Evolutionary conservation across 2,888 invertebrate genomes (phyloP), one percentile per base, ranked within the genome.

Genomic region (Apodemia zela): DNA sequence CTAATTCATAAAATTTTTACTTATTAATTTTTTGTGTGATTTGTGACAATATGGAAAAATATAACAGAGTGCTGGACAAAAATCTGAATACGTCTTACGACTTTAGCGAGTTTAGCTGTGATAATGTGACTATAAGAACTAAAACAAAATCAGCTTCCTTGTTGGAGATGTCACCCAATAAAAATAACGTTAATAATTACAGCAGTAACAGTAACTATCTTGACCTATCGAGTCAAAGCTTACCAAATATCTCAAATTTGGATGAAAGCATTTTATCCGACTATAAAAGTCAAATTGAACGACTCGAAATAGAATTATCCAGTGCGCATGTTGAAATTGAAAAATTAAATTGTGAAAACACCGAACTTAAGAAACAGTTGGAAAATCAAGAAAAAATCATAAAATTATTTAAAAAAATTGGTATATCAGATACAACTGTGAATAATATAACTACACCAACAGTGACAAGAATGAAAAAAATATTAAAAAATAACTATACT

Each of bases 351-450:
- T 45, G 2, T n/a, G 42, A 45, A n/a, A 45, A 45, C 6, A 45
- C n/a, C 4, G n/a, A 45, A n/a, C n/a, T 45, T 45, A 45, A 45
- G n/a, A 45, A 45, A n/a, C 42, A 45, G n/a, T 6, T 45, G 6
- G 42, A 45, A 45, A 45, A 45, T n/a, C n/a, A n/a, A n/a, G 42
- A 45, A n/a, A 45, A 45, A 45, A 45, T 45, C n/a, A 45, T 45
- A 6, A 45, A 45, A n/a, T n/a, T 45, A 45, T 45, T 45, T 45
- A 45, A 45, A 45, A 45, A 45, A 45, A 45, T 45, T n/a, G 42
- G 42, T n/a, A 11, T 45, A n/a, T n/a, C 42, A 45, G 42, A 45
- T 6, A n/a, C 5, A 45, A 45, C 3, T 45, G 15, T 45, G 3
- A 45, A n/a, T 45, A 45, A 45, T 5, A 45, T 45, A 45, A 45